Percentiles rank a stretch among this genome's conserved stretches.
These are phyloP conservation scores for Catharus fuscescens DNA, from an alignment of 2,113 vertebrate genomes.

Conservation along the genomic window DNA sequence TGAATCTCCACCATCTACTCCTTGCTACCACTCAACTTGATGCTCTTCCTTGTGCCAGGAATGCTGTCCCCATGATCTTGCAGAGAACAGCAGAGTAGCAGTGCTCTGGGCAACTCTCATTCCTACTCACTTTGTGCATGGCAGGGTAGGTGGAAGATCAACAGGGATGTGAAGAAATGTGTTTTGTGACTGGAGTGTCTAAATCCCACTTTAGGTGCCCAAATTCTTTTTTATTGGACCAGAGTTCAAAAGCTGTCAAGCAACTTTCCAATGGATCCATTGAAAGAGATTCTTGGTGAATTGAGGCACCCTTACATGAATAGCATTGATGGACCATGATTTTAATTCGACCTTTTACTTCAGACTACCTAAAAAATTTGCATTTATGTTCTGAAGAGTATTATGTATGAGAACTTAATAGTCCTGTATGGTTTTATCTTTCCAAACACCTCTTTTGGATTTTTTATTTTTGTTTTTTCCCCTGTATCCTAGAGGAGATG, in stretches of 20 bases:
- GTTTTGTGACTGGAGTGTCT: neutral
- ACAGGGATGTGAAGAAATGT: neutral
- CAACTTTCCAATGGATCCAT: neutral
- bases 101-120: neutral
- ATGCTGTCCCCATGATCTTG: neutral
- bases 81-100: neutral
- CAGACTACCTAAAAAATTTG: neutral
- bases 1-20: neutral
- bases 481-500: neutral
- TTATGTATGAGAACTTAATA: neutral
- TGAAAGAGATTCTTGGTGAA: neutral
- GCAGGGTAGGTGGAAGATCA: neutral
- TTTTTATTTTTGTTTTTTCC: neutral
- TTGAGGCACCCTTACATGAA: neutral
- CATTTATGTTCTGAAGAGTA: neutral
- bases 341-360: neutral
- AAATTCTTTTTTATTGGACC: neutral
- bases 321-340: neutral
- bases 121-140: neutral
- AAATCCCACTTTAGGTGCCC: neutral
- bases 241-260: neutral
- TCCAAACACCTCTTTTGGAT: neutral
- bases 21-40: neutral
- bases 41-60: fast-evolving
- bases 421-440: neutral